These are phyloP conservation scores for Sternarchorhynchus goeldii DNA, from an alignment of 2,797 vertebrate genomes.

Conservation along the genomic window DNA sequence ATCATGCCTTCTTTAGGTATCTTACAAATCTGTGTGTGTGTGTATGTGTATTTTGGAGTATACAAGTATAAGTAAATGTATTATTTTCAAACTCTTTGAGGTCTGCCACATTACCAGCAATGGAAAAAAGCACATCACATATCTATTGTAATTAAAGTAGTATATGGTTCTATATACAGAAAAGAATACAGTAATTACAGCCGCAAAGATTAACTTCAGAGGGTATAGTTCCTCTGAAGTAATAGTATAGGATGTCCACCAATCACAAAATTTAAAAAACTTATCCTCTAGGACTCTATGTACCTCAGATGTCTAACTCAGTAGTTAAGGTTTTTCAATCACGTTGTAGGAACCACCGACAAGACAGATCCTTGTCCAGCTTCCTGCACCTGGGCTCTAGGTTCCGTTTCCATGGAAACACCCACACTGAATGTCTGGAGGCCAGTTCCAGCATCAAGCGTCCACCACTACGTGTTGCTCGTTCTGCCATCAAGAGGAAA, in stretches of 20 bases:
- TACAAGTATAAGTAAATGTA: conserved; percentile 20
- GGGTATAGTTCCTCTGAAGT: no score
- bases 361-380: conserved; percentile 48
- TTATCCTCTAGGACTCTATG: no score
- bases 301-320: no score
- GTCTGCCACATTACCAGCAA: no score
- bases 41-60: not conserved
- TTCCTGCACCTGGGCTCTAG: conserved; percentile 90
- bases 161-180: no score
- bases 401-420: conserved; percentile 92
- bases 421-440: conserved; percentile 91
- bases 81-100: conserved; percentile 30
- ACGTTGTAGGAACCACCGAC: conserved; percentile 43
- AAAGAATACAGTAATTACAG: no score
- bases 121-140: no score
- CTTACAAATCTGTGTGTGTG: not conserved
- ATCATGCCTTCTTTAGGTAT: conserved; percentile 97
- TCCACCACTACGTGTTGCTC: conserved; percentile 87
- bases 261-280: no score
- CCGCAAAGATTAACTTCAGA: no score
- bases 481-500: conserved; percentile 91
- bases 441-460: conserved; percentile 91
- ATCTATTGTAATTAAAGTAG: no score
- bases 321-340: not conserved
- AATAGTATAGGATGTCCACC: no score